Conservation (phyloP, 2,888 invertebrate genomes). For the Pollenia angustigena region DNA sequence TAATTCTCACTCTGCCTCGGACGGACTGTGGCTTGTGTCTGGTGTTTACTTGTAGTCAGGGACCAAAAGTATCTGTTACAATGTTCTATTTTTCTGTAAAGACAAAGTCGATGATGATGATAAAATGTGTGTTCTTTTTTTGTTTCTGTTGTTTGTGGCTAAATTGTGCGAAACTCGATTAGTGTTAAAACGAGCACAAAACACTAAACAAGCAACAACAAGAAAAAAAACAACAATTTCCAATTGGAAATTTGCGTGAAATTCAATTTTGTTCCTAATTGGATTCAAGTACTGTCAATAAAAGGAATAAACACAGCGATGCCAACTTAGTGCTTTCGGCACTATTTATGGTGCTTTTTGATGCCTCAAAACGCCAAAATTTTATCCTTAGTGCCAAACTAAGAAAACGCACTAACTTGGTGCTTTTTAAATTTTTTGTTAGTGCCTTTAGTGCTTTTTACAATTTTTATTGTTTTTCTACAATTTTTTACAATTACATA, state of each 20-base stretch:
- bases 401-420: too few species aligned
- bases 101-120: neutral
- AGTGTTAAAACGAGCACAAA: conserved; percentile 58
- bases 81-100: conserved; percentile 22
- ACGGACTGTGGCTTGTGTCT: neutral
- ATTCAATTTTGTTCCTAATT: conserved; percentile 71
- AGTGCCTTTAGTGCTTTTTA: too few species aligned
- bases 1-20: neutral
- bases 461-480: too few species aligned
- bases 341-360: too few species aligned
- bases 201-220: conserved; percentile 9
- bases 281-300: conserved; percentile 62
- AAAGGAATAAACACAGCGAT: conserved; percentile 30
- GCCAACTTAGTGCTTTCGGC: too few species aligned
- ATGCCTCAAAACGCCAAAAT: too few species aligned
- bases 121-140: neutral
- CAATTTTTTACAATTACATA: too few species aligned
- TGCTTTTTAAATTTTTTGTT: too few species aligned
- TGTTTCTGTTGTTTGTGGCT: conserved; percentile 55
- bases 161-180: conserved; percentile 69
- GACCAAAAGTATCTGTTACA: conserved; percentile 52
- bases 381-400: too few species aligned
- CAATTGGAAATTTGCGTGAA: conserved; percentile 69
- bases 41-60: conserved; percentile 9
- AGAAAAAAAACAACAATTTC: conserved; percentile 52